These are phyloP conservation scores for Zhuqinia jingwanae DNA, from an alignment of 2,888 invertebrate species.

Conservation along the genomic window DNA sequence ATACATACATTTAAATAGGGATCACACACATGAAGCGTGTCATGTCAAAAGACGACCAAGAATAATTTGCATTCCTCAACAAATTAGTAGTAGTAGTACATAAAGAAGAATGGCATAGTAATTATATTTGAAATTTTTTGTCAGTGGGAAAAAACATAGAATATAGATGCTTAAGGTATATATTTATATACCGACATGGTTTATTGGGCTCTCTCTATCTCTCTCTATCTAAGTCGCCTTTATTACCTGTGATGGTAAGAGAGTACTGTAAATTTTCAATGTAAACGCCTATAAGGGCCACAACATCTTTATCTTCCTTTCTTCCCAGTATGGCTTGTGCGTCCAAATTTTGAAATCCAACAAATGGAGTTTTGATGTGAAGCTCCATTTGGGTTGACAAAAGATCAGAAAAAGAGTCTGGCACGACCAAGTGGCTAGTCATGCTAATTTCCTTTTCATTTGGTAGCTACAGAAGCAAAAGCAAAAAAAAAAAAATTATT, in stretches of 20 bases:
- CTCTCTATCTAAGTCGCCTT: too few relatives aligned
- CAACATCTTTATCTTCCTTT: slow-evolving; percentile 78
- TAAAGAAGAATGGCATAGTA: slow-evolving; percentile 44
- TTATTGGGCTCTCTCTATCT: not conserved
- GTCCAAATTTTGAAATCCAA: slow-evolving; percentile 77
- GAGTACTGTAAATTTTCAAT: slow-evolving; percentile 78
- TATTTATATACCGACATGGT: too few relatives aligned
- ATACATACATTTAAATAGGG: too few relatives aligned
- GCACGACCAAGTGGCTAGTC: slow-evolving; percentile 77
- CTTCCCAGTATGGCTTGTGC: slow-evolving; percentile 77
- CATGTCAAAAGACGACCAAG: not conserved
- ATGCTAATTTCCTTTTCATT: slow-evolving; percentile 78
- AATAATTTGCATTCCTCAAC: slow-evolving; percentile 10
- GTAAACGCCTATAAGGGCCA: slow-evolving; percentile 78
- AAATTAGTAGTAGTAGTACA: slow-evolving; percentile 45
- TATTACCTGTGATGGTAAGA: slow-evolving; percentile 77
- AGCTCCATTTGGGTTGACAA: slow-evolving; percentile 77
- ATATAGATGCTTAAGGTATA: too few relatives aligned
- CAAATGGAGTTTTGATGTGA: slow-evolving; percentile 78
- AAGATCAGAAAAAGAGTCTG: slow-evolving; percentile 75
- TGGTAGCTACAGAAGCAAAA: slow-evolving; percentile 71
- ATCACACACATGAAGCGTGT: not conserved
- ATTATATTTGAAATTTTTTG: slow-evolving; percentile 33
- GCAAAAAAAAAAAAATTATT: not conserved
- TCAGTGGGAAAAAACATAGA: too few relatives aligned